phyloP scores from a whole-genome alignment of 2,113 vertebrate species.

The Zingel zingel region DNA sequence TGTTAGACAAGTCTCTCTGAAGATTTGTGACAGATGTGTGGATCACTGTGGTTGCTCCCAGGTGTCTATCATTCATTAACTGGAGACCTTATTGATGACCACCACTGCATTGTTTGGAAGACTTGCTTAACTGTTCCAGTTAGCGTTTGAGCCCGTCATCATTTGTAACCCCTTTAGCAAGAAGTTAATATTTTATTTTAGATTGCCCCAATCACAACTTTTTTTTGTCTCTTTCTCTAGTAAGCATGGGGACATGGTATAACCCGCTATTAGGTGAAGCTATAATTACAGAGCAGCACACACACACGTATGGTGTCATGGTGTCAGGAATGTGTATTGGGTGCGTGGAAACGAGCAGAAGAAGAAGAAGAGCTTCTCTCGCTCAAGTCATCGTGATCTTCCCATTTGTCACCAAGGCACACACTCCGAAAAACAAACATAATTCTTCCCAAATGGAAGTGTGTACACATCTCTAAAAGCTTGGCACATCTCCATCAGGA shows the following conservation, averaged over 20 bases:
- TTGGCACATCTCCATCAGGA: conserved; percentile 48
- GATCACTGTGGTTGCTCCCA: conserved; percentile 34
- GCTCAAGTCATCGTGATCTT: conserved; percentile 16
- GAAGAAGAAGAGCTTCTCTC: conserved; percentile 23
- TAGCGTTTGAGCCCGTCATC: conserved; percentile 17
- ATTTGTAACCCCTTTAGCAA: conserved; percentile 22
- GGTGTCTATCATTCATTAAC: conserved; percentile 58
- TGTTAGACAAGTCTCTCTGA: conserved; percentile 4
- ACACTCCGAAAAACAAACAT: conserved; percentile 41
- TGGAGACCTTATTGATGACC: conserved; percentile 20
- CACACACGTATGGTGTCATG: conserved; percentile 45
- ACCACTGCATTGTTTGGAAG: conserved; percentile 30
- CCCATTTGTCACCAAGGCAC: conserved; percentile 42
- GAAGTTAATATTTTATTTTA: conserved; percentile 37
- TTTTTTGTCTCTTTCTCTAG: neutral
- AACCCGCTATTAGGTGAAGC: conserved; percentile 64
- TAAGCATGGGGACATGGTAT: conserved; percentile 30
- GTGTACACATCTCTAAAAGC: conserved; percentile 36
- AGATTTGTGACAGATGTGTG: conserved; percentile 26
- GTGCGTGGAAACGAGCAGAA: conserved; percentile 42
- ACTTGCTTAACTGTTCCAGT: conserved; percentile 23
- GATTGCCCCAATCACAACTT: conserved; percentile 12
- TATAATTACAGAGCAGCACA: conserved; percentile 67
- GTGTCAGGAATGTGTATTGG: conserved; percentile 69
- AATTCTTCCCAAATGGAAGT: conserved; percentile 61